Percentiles rank a stretch among this genome's conserved stretches.
Conservation (phyloP, 2,113 vertebrate species). For the Reinhardtius hippoglossoides region DNA sequence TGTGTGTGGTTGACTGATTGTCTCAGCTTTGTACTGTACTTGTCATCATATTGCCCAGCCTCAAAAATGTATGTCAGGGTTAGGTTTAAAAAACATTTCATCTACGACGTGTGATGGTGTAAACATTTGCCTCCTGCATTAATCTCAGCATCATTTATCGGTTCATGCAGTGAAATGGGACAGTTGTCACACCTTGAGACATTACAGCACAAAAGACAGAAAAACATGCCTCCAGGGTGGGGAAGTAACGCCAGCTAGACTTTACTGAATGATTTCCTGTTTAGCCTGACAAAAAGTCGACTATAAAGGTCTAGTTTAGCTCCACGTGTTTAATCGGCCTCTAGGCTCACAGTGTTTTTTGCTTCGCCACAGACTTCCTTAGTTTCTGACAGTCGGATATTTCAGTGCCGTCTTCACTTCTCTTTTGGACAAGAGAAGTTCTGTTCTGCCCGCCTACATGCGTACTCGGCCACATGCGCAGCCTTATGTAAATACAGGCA, state of each 20-base stretch:
- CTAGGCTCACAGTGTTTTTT: background rate
- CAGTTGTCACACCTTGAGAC: constrained; percentile 41
- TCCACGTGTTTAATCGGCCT: constrained; percentile 1
- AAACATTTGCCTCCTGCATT: background rate
- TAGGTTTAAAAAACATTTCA: background rate
- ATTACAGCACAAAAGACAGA: constrained; percentile 23
- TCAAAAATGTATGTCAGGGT: background rate
- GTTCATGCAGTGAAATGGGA: background rate
- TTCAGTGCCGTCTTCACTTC: constrained; percentile 33
- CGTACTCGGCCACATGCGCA: too few relatives aligned
- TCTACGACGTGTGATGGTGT: background rate
- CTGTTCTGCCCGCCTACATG: constrained; percentile 2
- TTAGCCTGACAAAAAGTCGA: too few relatives aligned
- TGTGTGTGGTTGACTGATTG: constrained; percentile 4
- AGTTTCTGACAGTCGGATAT: constrained; percentile 22
- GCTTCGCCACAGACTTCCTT: constrained; percentile 22
- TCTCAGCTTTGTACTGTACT: background rate
- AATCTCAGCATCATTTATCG: background rate
- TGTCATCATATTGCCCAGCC: background rate
- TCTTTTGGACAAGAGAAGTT: constrained; percentile 21
- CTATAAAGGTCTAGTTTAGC: background rate
- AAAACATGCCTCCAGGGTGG: constrained; percentile 35
- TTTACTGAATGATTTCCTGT: constrained; percentile 11
- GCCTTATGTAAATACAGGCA: too few relatives aligned
- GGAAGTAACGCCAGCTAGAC: constrained; percentile 22